phyloP scores from a whole-genome alignment of 1,140 invertebrate species.

The Gerris buenoi region DNA sequence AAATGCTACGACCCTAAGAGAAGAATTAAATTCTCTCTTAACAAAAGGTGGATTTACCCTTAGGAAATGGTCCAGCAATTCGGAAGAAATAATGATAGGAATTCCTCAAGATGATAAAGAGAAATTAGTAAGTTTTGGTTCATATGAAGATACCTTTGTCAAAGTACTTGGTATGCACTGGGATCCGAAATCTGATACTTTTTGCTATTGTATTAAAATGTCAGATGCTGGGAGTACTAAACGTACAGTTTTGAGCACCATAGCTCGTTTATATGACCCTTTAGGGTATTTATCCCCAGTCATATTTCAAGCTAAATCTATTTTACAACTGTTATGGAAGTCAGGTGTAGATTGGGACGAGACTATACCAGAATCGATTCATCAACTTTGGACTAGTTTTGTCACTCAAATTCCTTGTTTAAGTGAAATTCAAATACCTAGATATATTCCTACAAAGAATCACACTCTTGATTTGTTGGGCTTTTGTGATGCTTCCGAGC shows the following conservation, averaged over 20 bases:
- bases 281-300: slow-evolving; percentile 24
- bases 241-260: slow-evolving; percentile 18
- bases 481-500: neutral
- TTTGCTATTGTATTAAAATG: neutral
- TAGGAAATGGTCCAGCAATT: neutral
- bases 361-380: slow-evolving; percentile 11
- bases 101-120: neutral
- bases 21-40: neutral
- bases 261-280: slow-evolving; percentile 26
- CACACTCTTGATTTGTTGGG: neutral
- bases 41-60: neutral
- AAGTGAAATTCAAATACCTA: neutral
- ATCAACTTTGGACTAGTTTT: neutral
- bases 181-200: neutral
- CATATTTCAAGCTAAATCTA: slow-evolving; percentile 21
- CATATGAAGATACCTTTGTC: too few species aligned
- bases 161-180: slow-evolving; percentile 5
- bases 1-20: neutral
- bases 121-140: too few species aligned
- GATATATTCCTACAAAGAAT: neutral
- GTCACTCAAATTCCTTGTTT: neutral
- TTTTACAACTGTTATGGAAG: slow-evolving; percentile 25
- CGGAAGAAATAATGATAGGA: neutral
- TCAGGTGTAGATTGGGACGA: slow-evolving; percentile 25
- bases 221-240: slow-evolving; percentile 10